Percentiles rank a stretch among this genome's conserved stretches.
Conservation (phyloP, 1,140 invertebrate genomes). For the Orchestia grillus region DNA sequence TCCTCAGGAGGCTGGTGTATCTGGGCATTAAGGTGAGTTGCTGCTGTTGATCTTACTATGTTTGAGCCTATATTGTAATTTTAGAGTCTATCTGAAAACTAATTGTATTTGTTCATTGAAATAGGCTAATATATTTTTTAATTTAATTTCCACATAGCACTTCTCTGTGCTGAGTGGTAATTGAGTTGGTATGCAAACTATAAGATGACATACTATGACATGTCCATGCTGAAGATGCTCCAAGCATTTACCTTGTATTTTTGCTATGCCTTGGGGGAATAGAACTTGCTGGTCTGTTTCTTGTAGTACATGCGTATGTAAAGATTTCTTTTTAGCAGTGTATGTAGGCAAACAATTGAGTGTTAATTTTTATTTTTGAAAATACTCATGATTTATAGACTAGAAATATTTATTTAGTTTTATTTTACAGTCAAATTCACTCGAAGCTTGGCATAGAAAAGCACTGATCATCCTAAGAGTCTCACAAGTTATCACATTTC, state of each 20-base stretch:
- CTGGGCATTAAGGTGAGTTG: constrained; percentile 87
- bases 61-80: not conserved
- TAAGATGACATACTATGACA: not conserved
- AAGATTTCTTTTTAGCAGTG: not conserved
- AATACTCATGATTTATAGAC: no score
- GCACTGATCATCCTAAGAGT: no score
- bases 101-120: no score
- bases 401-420: no score
- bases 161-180: not conserved
- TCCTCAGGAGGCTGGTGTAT: constrained; percentile 94
- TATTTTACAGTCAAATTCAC: no score
- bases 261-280: not conserved
- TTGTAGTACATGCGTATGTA: not conserved
- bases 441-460: no score
- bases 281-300: not conserved
- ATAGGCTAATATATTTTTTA: not conserved
- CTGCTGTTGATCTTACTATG: not conserved
- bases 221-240: not conserved
- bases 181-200: not conserved
- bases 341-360: no score
- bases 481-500: no score
- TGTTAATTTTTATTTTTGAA: no score
- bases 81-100: not conserved
- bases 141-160: not conserved
- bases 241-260: not conserved